Base-by-base conservation (phyloP, 2,797 vertebrate genomes). In the Ptychadena robeensis region DNA sequence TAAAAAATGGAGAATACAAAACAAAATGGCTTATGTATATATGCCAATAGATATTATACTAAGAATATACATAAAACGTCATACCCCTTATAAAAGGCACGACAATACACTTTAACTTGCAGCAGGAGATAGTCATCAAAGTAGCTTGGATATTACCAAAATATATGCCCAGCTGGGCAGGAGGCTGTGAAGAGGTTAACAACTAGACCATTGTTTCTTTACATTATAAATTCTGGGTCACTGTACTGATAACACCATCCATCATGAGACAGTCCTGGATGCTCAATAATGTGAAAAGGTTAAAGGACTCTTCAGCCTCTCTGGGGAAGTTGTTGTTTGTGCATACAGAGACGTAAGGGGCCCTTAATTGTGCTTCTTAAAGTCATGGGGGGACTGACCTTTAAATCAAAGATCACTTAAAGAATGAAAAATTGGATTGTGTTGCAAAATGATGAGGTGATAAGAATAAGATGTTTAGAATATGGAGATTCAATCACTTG, bases 251-350 rank as follows among this genome's bases (percentile, higher is more conserved):
- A 48, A 73, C 69, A 27, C 31, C 75, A 83, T 84, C 82, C 77
- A 74, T 84, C 82, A 84, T 18, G 28, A 22, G 1, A 30, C 18
- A 82, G 72, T 65, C 44, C 12, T 4, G 63, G 61, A 38, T 9
- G 35, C 44, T 84, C 82, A 35, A 84, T 84, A 79, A 64, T 73
- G 32, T 73, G 82, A 73, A 79, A 84, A 84, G 82, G 82, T 84
- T 84, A 84, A 84, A 71, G 37, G 48, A 70, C 35, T 27, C 31
- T 1, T n/a, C 14, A n/a, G 64, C n/a, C 40, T 73, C 82, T 79
- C 82, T 22, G 3, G 64, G 31, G 76, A 63, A 34, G 27, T 9
- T 1, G 10, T 4, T 53, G 25, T 40, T 37, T 59, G 68, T 18
- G 44, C 48, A 18, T 22, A 40, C 9, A 25, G 40, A 40, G 63